Base-by-base conservation (phyloP, 2,113 vertebrate genomes). In the Amblyornis subalaris region DNA sequence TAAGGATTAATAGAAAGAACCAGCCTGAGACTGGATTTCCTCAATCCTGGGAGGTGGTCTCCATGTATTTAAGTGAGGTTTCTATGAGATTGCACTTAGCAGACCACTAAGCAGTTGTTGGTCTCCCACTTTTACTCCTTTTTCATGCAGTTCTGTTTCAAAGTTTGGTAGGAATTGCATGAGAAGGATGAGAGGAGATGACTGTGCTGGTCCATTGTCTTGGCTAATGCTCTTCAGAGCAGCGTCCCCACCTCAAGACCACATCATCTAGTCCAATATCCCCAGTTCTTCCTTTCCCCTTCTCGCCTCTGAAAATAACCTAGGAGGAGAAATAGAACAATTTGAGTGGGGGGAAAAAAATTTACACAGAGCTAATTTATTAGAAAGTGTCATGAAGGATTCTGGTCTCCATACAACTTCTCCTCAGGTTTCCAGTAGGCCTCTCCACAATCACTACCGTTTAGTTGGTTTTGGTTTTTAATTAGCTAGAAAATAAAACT, bases 281-380 rank as follows among this genome's bases (percentile, higher is more conserved):
- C 8, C 99, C 99, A 2, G 93, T 94, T 92, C 98, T 94, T 79
- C 98, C 98, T 89, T 97, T 98, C 93, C 98, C 98, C 47, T 98
- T 98, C 94, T 99, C 99, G 3, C 99, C 99, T 97, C 98, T 99
- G 96, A 99, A 98, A 96, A 99, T 98, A 95, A 99, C 98, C 99
- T 99, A 97, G 35, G 67, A 95, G 94, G 85, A 95, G 54, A 98
- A 95, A 4, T 0, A 45, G 42, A 81, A 61, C 1, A 1, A 54
- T 33, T 42, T 58, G 11, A 90, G 6, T 31, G 5, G 4, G 1
- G 12, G 51, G 54, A 22, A 71, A 79, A 45, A 38, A 44, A 44
- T 44, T 44, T 44, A 64, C 18, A 67, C 18, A 55, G n/a, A 73
- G 4, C 36, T 57, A 29, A 67, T 67, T 60, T 3, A n/a, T 45